Evolutionary conservation across 2,888 invertebrate genomes (phyloP).

Genomic region (Leptodirus hochenwartii): DNA sequence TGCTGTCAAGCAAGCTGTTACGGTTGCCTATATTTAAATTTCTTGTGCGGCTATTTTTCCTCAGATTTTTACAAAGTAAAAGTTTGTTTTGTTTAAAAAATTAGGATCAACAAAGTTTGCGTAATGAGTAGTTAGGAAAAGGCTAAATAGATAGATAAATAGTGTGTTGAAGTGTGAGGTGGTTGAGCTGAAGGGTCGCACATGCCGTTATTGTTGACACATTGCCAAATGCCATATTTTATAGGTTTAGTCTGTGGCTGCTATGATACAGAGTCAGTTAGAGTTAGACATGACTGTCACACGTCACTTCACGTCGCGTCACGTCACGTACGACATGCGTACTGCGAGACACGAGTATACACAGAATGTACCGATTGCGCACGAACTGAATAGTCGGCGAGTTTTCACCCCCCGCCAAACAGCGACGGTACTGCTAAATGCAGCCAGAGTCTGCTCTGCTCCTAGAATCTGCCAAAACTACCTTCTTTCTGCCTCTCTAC

Average conservation of each 20-base stretch:
- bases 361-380: conserved; percentile 5
- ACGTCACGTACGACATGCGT: not conserved
- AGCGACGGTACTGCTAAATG: not conserved
- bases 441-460: conserved; percentile 3
- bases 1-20: too few relatives aligned
- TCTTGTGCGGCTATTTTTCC: too few relatives aligned
- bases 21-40: too few relatives aligned
- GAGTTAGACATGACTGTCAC: conserved; percentile 13
- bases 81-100: too few relatives aligned
- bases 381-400: conserved; percentile 1
- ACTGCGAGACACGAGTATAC: too few relatives aligned
- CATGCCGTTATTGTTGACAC: too few relatives aligned
- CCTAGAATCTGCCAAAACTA: conserved; percentile 4
- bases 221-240: conserved; percentile 31
- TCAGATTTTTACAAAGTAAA: too few relatives aligned
- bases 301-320: not conserved
- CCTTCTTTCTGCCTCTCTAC: too few relatives aligned
- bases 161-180: conserved; percentile 10
- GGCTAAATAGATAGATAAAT: too few relatives aligned
- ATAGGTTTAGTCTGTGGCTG: conserved; percentile 30
- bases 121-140: too few relatives aligned
- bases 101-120: too few relatives aligned
- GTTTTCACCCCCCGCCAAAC: not conserved
- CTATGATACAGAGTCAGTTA: conserved; percentile 28
- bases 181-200: too few relatives aligned